A percentile compares a stretch with the other conserved stretches of the same genome.
These are phyloP conservation scores for Ophioninae sp. DNA, from an alignment of 2,888 invertebrate species.

Conservation along the genomic window DNA sequence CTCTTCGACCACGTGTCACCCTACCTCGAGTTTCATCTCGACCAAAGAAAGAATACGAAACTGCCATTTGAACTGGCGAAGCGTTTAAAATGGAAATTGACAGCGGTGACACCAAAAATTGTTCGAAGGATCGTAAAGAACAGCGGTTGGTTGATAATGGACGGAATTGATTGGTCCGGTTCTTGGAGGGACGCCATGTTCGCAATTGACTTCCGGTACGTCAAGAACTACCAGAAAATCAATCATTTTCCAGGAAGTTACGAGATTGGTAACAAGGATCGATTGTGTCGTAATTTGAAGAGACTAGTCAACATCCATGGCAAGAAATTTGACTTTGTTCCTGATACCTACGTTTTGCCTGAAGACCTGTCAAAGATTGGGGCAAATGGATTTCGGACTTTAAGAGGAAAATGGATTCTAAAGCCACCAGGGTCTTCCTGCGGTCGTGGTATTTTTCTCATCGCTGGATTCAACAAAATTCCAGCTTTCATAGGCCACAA, in stretches of 20 bases:
- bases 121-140: constrained; percentile 93
- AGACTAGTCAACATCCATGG: constrained; percentile 90
- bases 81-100: constrained; percentile 96
- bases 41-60: constrained; percentile 82
- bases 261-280: constrained; percentile 97
- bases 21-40: constrained; percentile 89
- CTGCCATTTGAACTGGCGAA: constrained; percentile 89
- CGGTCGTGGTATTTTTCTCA: constrained; percentile 97
- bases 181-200: constrained; percentile 99
- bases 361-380: constrained; percentile 92
- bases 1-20: constrained; percentile 91
- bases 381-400: constrained; percentile 77
- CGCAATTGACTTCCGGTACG: constrained; percentile 90
- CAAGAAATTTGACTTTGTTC: constrained; percentile 94
- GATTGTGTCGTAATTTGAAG: constrained; percentile 93
- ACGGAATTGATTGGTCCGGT: constrained; percentile 95
- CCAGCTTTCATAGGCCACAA: constrained; percentile 81
- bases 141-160: constrained; percentile 92
- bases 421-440: constrained; percentile 99
- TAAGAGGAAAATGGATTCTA: constrained; percentile 92
- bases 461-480: constrained; percentile 96
- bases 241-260: constrained; percentile 99
- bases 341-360: constrained; percentile 95
- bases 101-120: constrained; percentile 95
- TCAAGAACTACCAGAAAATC: constrained; percentile 95